Conservation (phyloP, 2,113 vertebrate genomes). For the Malurus elegans region DNA sequence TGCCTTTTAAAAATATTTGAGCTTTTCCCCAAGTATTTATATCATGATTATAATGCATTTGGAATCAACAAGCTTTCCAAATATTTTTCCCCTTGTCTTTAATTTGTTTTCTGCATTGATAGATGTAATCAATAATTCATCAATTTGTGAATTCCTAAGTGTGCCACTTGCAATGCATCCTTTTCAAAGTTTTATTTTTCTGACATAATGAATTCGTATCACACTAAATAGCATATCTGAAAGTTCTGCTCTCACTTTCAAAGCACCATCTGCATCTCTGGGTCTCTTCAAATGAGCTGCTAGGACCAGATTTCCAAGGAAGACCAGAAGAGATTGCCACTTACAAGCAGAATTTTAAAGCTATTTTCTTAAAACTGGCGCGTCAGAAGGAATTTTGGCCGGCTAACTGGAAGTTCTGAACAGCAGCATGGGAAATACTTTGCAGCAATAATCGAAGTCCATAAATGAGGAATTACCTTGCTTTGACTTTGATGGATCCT, state of each 20-base stretch:
- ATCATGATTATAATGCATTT: not conserved
- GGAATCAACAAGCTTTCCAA: conserved; percentile 3
- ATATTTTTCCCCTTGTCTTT: not conserved
- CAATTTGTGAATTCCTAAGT: conserved; percentile 3
- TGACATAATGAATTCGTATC: not conserved
- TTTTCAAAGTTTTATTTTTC: conserved; percentile 30
- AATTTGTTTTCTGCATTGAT: conserved; percentile 42
- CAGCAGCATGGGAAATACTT: not conserved
- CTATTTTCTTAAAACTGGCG: not conserved
- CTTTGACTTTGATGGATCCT: not conserved
- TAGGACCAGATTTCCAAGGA: not conserved
- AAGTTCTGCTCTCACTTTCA: not conserved
- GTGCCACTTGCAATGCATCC: not conserved
- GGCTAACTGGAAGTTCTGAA: not conserved
- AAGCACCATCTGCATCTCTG: not conserved
- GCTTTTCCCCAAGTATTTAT: not conserved
- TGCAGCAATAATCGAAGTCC: not conserved
- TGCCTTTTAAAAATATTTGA: conserved; percentile 9
- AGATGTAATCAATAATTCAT: conserved; percentile 52
- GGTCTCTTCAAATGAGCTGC: not conserved
- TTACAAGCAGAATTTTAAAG: not conserved
- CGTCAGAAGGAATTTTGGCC: not conserved
- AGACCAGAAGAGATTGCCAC: not conserved
- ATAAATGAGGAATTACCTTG: not conserved
- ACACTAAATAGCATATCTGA: not conserved